Evolutionary conservation across 2,888 invertebrate genomes (phyloP), one percentile per base, ranked within the genome.

Genomic region (Tenthredo mesomela): DNA sequence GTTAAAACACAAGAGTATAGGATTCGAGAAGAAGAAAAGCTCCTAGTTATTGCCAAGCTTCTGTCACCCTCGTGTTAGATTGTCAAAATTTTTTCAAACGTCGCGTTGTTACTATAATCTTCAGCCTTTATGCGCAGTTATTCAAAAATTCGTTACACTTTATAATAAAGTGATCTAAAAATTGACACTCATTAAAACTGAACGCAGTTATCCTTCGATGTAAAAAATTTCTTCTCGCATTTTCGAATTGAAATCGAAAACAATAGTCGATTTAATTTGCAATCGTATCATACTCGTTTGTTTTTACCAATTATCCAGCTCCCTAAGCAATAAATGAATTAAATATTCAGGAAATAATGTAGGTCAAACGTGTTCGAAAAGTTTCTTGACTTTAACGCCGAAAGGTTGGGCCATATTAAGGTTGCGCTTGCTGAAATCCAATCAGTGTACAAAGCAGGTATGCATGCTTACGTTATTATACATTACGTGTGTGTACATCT

Each of bases 21-120:
- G 84, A 86, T 29, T 7, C 67, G 84, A 77, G 58, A 47, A 18
- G 43, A 40, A 47, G 43, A 70, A 83, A 78, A 82, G 40, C 58
- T 75, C 73, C 12, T 75, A n/a, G 73, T 77, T 80, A 65, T 61
- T 87, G 87, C 86, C 86, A 87, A 87, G 85, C 33, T 85, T 84
- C 84, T 84, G 84, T 87, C 86, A 83, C 82, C 75, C 83, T 82
- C 40, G 21, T 80, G 61, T 80, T 25, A 61, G 21, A 40, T 61
- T 80, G 80, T 61, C 61, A 58, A 61, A 80, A 80, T 40, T n/a
- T 80, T 3, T 73, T 18, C 71, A 18, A 9, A 40, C 2, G 10
- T 33, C 21, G 21, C n/a, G 43, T 43, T 73, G n/a, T 10, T 21
- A 1, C 54, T 4, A 0, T 18, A 43, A 25, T 25, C 21, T n/a